These are phyloP conservation scores for Gnathonemus longibarbis DNA, from an alignment of 2,113 vertebrate species.

Conservation along the genomic window DNA sequence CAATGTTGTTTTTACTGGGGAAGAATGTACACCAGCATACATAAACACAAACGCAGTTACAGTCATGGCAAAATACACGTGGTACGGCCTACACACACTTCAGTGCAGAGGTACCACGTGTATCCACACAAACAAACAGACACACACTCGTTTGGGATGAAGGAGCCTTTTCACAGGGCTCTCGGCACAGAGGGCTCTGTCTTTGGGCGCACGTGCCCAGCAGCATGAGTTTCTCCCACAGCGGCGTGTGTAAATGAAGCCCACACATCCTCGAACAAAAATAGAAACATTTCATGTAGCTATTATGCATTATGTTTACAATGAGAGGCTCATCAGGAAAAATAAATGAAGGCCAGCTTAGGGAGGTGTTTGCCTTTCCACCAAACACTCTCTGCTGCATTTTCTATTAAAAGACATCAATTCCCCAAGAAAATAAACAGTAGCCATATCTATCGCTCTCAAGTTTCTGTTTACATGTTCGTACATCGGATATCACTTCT, in stretches of 20 bases:
- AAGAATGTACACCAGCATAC: background rate
- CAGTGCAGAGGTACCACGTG: background rate
- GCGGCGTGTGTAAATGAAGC: background rate
- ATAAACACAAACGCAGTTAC: background rate
- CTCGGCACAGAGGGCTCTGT: background rate
- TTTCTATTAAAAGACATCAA: slow-evolving; percentile 8
- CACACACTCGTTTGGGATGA: background rate
- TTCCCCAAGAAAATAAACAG: background rate
- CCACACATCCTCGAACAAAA: background rate
- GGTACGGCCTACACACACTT: background rate
- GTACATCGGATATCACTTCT: background rate
- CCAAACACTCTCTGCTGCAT: background rate
- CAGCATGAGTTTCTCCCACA: background rate
- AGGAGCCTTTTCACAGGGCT: background rate
- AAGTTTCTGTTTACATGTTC: background rate
- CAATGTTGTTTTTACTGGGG: background rate
- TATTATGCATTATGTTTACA: slow-evolving; percentile 1
- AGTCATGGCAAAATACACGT: background rate
- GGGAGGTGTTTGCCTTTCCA: slow-evolving; percentile 2
- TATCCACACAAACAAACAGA: background rate
- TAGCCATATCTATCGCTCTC: background rate
- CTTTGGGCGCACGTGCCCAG: background rate
- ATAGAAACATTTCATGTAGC: background rate
- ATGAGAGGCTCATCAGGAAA: background rate
- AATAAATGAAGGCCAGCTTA: background rate